Base-by-base conservation (phyloP, 2,888 invertebrate species). In the Drosophila fungiperda region DNA sequence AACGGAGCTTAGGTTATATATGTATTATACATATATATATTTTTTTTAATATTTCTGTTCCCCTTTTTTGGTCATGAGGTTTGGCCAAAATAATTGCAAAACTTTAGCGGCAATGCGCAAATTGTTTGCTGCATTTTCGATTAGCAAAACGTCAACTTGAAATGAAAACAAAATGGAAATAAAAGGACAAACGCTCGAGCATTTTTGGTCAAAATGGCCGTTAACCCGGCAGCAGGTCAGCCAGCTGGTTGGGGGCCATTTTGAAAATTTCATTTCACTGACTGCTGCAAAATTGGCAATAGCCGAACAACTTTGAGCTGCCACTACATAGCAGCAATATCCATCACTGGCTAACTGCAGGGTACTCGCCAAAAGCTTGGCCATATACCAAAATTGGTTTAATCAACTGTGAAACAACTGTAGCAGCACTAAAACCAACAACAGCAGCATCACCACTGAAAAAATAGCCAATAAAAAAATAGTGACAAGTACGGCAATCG, bases 391-490 rank as follows among this genome's bases (percentile, higher is more conserved):
- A 88, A 87, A 87, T 87, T 89, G 87, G 90, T 87, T 88, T 90
- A 87, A 87, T 87, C 90, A 87, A 87, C 87, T 87, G 90, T 86
- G 80, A 87, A 87, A 90, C 90, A 87, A 88, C 82, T 87, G 82
- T 81, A 79, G 63, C 61, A 63, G 64, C 80, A 61, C 57, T 66
- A 71, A 48, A 49, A 42, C 54, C 23, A 53, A 32, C 32, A 54
- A 42, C 49, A 57, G 38, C 12, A 45, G 45, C 42, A 61, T 58
- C 45, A 52, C 29, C 66, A 40, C 58, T 58, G 15, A 42, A 77
- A 67, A 72, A 83, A 85, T 76, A 61, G 74, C 73, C 70, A 67
- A 70, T 50, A 68, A 61, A 61, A 72, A 58, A 78, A 68, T 42
- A 58, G 60, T 32, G 62, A 74, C 68, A 71, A 73, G 60, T 65